Base-by-base conservation (phyloP, 2,113 vertebrate genomes). In the Pagrus major region DNA sequence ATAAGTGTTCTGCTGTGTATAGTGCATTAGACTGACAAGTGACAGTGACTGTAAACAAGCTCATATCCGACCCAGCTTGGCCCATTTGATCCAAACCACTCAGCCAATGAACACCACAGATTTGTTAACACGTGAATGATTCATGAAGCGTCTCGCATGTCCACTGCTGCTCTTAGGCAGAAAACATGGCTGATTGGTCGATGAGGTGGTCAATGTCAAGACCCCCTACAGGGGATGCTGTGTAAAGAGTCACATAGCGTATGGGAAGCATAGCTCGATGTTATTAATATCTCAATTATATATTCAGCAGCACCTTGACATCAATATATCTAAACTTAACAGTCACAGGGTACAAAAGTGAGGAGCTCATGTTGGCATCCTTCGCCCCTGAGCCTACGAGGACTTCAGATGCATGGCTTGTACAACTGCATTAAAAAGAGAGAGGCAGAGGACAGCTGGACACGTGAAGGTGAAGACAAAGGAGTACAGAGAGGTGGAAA, bases 71-170 rank as follows among this genome's bases (percentile, higher is more conserved):
- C 76, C 89, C 78, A 33, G 83, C 84, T 72, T 49, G 87, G 76
- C 86, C 79, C 81, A 90, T 86, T 77, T 88, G 88, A 89, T 88
- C 87, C 90, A 64, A 39, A 88, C 79, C 93, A 93, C 90, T 92
- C 90, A 88, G 93, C 89, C 91, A 92, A 93, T 91, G 92, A 91
- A 61, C 83, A 83, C 88, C 87, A 88, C 88, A 92, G 91, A 92
- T 94, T 94, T 93, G 88, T 89, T 89, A 91, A 89, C 90, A 61
- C 35, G 78, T 90, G 72, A 89, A 91, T 91, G 85, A 89, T 93
- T 89, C 25, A 94, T 86, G 83, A 81, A 68, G 84, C 83, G 16
- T 85, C 90, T 92, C 87, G 4, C 72, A 27, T 92, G 47, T 88
- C 88, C 71, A 76, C 66, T 77, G 78, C 81, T 76, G 71, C 74